Conservation (phyloP, 2,888 invertebrate species). For the Odontocerum albicorne region DNA sequence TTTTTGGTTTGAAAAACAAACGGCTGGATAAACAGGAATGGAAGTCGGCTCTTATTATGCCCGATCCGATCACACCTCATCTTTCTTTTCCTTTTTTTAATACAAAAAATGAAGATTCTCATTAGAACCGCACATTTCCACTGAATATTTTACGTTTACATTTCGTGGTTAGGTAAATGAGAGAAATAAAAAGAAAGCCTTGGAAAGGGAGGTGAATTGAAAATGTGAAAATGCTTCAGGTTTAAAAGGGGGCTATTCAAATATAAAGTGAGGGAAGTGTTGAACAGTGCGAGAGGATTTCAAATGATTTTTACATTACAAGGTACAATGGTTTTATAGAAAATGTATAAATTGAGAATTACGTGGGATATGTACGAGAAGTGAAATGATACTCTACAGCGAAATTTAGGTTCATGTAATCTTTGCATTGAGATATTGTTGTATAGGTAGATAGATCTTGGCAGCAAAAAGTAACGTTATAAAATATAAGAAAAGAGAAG, state of each 20-base stretch:
- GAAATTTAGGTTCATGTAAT: too few species aligned
- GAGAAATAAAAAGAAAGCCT: slow-evolving; percentile 20
- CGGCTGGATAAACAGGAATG: slow-evolving; percentile 26
- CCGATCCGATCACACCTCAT: slow-evolving; percentile 26
- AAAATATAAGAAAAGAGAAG: too few species aligned
- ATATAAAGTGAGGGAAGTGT: slow-evolving; percentile 7
- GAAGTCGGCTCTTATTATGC: slow-evolving; percentile 8
- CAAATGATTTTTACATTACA: slow-evolving; percentile 9
- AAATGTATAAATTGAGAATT: slow-evolving; percentile 3
- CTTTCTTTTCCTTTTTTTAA: slow-evolving; percentile 23
- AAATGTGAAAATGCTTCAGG: slow-evolving; percentile 23
- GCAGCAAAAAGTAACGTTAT: too few species aligned
- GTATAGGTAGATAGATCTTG: too few species aligned
- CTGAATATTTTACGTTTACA: slow-evolving; percentile 33
- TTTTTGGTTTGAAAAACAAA: slow-evolving; percentile 25
- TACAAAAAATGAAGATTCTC: slow-evolving; percentile 30
- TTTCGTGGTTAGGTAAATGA: slow-evolving; percentile 28
- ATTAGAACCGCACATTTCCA: slow-evolving; percentile 27
- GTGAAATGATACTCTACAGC: neutral
- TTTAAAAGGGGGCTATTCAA: slow-evolving; percentile 25
- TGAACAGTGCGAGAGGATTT: neutral
- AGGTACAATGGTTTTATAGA: slow-evolving; percentile 3
- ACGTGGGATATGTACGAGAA: neutral
- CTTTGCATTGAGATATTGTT: too few species aligned
- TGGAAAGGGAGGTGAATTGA: slow-evolving; percentile 30